Evolutionary conservation across 2,888 invertebrate species (phyloP).

Genomic region (Dione juno): DNA sequence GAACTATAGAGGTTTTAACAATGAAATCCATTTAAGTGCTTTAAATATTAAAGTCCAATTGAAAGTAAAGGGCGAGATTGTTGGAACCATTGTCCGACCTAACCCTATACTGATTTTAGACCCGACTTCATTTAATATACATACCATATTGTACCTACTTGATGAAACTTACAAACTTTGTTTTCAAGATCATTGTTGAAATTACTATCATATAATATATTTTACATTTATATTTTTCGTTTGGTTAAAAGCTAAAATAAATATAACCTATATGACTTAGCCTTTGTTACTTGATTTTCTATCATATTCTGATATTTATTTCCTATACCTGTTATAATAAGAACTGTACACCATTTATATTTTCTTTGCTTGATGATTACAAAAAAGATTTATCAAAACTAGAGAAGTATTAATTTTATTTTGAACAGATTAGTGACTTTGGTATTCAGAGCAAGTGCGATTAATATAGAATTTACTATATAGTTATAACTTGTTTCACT

Average conservation of each 20-base stretch:
- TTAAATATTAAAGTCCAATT: conserved; percentile 83
- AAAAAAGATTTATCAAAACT: background rate
- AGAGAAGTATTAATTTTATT: background rate
- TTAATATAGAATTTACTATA: conserved; percentile 7
- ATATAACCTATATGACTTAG: background rate
- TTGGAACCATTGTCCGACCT: conserved; percentile 78
- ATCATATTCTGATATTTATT: background rate
- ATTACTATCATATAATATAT: conserved; percentile 1
- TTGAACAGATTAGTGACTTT: conserved; percentile 1
- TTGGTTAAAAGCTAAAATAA: conserved; percentile 2
- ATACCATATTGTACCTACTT: conserved; percentile 51
- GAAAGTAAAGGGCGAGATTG: conserved; percentile 80
- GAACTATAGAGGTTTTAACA: conserved; percentile 59
- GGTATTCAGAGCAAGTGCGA: conserved; percentile 27
- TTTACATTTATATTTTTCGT: background rate
- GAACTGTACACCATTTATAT: background rate
- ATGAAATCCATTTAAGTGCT: conserved; percentile 81
- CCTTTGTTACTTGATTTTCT: background rate
- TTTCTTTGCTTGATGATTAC: background rate
- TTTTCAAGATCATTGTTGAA: conserved; percentile 20
- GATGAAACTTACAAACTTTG: conserved; percentile 30
- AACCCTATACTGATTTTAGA: conserved; percentile 77
- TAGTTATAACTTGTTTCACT: conserved; percentile 32
- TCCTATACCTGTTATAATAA: background rate
- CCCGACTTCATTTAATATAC: conserved; percentile 80